Evolutionary conservation across 1,140 invertebrate species (phyloP), one percentile per base, ranked within the genome.

Genomic region (Drosophila seguyi): DNA sequence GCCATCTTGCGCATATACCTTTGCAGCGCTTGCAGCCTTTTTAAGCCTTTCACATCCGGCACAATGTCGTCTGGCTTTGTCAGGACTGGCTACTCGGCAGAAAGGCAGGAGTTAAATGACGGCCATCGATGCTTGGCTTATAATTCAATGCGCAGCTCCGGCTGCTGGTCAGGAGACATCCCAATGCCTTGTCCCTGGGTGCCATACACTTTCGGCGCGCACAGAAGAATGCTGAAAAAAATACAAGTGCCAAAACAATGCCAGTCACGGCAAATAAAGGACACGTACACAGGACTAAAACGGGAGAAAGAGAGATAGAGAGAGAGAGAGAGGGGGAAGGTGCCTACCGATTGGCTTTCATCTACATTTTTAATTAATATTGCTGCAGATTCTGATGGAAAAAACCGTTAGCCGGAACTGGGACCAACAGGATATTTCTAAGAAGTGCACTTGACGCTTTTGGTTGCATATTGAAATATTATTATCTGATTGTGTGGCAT

Each of bases 221-320:
- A 29, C 42, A 38, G 52, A 58, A 50, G 31, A 31, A 25, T 42
- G 34, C 73, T 57, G 41, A 14, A 60, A 72, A 73, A 73, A 73
- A 72, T 73, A 74, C 73, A 59, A 78, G 69, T 75, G n/a, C 56
- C 39, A 67, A 61, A 76, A 77, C 75, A 77, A 77, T 77, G 75
- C 48, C 22, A 68, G 36, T 53, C 34, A 69, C 31, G 18, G 44
- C 11, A 36, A 52, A 67, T 67, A 69, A 67, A 69, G 62, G 48
- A 53, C 47, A 44, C 42, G 27, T 55, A 55, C 52, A 38, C 20
- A 38, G 52, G 20, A 18, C n/a, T 25, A 6, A 18, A 34, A 11
- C 4, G 4, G 25, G 25, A 25, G 25, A 25, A 3, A 8, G 16
- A 39, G 11, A 14, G 6, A 14, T 6, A 27, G 2, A 16, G 14